Percentiles rank a stretch among this genome's conserved stretches.
phyloP scores from a whole-genome alignment of 2,113 vertebrate species.

The Ahaetulla prasina region DNA sequence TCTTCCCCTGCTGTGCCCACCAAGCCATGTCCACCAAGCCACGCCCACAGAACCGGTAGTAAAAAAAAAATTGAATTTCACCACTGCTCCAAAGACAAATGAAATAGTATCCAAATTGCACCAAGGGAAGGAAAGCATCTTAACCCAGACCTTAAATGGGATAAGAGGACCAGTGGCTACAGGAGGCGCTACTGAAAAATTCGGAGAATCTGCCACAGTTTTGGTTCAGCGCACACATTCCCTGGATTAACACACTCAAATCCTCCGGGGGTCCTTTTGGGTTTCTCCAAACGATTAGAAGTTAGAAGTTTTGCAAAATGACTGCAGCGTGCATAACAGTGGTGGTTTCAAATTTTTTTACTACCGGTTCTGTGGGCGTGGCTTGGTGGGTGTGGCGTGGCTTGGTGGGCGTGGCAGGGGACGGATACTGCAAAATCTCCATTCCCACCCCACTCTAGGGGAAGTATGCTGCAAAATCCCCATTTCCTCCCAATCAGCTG shows the following conservation, averaged over 20 bases:
- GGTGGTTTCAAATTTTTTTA: no score
- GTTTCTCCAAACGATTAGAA: neutral
- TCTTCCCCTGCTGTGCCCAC: no score
- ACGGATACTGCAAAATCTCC: no score
- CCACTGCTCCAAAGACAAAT: neutral
- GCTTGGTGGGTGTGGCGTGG: no score
- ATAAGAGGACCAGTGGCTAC: neutral
- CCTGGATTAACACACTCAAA: neutral
- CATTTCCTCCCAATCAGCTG: no score
- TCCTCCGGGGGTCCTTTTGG: neutral
- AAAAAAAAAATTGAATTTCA: no score
- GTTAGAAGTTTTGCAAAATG: constrained; percentile 16
- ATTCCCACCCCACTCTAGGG: no score
- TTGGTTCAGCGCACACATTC: neutral
- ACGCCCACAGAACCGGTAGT: no score
- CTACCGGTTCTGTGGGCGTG: no score
- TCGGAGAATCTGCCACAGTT: neutral
- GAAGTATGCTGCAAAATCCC: no score
- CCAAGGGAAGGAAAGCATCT: neutral
- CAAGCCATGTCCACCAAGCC: no score
- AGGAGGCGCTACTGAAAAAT: neutral
- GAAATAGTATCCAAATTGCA: neutral
- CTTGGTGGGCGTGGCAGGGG: no score
- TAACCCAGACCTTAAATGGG: neutral
- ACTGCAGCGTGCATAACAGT: constrained; percentile 33